phyloP scores from a whole-genome alignment of 2,888 invertebrate species.

The Eupithecia subumbrata region DNA sequence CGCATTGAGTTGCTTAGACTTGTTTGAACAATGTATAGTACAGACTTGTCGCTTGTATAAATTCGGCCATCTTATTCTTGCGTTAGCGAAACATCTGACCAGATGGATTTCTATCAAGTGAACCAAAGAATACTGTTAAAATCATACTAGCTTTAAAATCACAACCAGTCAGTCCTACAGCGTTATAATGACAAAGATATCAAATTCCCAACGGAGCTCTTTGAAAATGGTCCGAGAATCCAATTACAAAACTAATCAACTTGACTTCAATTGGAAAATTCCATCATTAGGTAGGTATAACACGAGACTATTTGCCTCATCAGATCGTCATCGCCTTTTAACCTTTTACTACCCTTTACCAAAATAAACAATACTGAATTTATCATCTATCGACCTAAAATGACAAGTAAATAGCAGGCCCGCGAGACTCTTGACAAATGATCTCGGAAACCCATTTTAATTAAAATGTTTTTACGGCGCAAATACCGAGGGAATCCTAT shows the following conservation, averaged over 20 bases:
- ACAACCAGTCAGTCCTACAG: neutral
- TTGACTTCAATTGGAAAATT: constrained; percentile 2
- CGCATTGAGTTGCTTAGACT: too few relatives aligned
- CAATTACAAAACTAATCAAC: neutral
- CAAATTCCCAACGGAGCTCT: neutral
- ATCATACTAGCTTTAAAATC: neutral
- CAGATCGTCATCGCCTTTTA: neutral
- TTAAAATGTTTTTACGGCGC: constrained; percentile 33
- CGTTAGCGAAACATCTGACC: too few relatives aligned
- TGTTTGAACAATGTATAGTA: too few relatives aligned
- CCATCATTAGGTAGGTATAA: neutral
- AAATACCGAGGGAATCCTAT: constrained; percentile 9
- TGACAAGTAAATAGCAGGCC: neutral
- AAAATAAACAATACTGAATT: constrained; percentile 1
- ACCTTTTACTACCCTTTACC: neutral
- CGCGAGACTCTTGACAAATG: constrained; percentile 32
- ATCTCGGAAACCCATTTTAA: constrained; percentile 36
- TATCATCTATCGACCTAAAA: neutral
- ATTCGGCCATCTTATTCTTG: too few relatives aligned
- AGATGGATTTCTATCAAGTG: neutral
- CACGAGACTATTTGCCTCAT: neutral
- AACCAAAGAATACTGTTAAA: neutral
- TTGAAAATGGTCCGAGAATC: neutral
- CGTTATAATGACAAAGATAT: neutral
- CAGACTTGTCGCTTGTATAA: too few relatives aligned